Evolutionary conservation across 2,888 invertebrate genomes (phyloP), one percentile per base, ranked within the genome.

Genomic region (Caenorhabditis sp.): DNA sequence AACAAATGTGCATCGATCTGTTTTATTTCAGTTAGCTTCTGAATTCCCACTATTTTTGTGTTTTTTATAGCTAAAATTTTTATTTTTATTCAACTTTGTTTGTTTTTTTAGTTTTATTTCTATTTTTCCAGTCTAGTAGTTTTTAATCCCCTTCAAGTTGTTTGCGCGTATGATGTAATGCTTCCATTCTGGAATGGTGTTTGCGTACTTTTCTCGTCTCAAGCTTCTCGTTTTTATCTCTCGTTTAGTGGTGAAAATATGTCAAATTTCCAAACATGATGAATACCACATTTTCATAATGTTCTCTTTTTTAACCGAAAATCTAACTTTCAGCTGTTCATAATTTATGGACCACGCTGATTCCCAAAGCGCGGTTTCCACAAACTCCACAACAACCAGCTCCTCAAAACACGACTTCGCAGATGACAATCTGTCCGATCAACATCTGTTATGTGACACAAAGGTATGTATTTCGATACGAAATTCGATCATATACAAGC

Each of bases 321-420:
- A 35, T 22, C 35, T 10, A 2, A 14, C 41, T 44, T 63, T 41
- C 63, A 63, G 44, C 14, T 56, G 28, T 12, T 14, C 41, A 26
- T 41, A 68, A 41, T 74, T 61, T 66, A 80, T 80, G 80, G 74
- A 74, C 58, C 70, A 44, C 63, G 47, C 44, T 12, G 74, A 74
- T 31, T 35, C 73, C 16, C 68, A 68, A 24, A 80, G 80, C 51
- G 80, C 74, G 44, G 63, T 63, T 61, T 80, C 80, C 10, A 61
- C 73, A 6, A 56, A 19, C 19, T 80, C 80, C 4, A 74, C 80
- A 8, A 80, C 69, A 10, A 66, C 80, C 12, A 80, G 74, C 74
- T 80, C 80, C 44, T 80, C 80, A 51, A 80, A 69, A 24, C 68
- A 63, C 44, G 80, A 80, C 26, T 47, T 56, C 19, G 66, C 72